Evolutionary conservation across 30 jellyfish, hydroid and myxozoan species (phyloP).

Genomic region (Catostylus mosaicus): DNA sequence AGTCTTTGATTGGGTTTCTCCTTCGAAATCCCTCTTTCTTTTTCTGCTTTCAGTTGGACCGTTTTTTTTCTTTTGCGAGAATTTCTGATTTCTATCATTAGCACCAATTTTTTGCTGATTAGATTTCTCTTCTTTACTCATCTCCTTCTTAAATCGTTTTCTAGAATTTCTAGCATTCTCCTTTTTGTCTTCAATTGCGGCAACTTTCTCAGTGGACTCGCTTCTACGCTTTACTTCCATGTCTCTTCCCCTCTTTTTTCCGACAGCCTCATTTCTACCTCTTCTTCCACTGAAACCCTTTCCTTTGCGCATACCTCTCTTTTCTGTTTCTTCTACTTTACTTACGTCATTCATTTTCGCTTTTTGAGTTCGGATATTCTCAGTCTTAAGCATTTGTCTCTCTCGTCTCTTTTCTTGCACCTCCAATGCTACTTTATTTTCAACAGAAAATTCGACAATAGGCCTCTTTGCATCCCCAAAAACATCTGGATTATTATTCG

Average conservation of each 20-base stretch:
- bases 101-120: neutral
- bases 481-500: constrained; percentile 80
- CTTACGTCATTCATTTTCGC: neutral
- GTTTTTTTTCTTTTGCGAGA: neutral
- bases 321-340: constrained; percentile 11
- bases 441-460: constrained; percentile 95
- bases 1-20: neutral
- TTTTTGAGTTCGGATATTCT: neutral
- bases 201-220: neutral
- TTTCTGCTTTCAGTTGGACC: neutral
- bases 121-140: neutral
- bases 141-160: neutral
- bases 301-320: neutral
- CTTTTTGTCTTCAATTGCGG: neutral
- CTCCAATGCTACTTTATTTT: constrained; percentile 79
- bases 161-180: too few species aligned
- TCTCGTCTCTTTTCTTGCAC: constrained; percentile 76
- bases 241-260: neutral
- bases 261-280: neutral
- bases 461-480: constrained; percentile 87
- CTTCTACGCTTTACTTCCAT: neutral
- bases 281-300: constrained; percentile 7
- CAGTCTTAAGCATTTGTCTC: constrained; percentile 52
- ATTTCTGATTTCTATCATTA: neutral
- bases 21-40: constrained; percentile 1